These are phyloP conservation scores for Argyrosomus japonicus DNA, from an alignment of 2,113 vertebrate species.

Conservation along the genomic window DNA sequence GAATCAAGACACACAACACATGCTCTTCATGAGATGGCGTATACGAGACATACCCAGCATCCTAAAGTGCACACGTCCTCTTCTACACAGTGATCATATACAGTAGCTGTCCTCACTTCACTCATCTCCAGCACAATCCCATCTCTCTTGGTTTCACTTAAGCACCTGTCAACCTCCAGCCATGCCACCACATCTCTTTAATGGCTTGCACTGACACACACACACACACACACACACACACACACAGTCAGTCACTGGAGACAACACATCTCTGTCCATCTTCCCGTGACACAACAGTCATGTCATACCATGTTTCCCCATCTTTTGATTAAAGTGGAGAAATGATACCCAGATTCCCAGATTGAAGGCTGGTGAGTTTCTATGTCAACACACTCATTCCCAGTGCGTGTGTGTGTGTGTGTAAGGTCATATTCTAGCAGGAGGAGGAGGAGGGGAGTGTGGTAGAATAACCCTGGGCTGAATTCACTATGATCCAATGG, in stretches of 20 bases:
- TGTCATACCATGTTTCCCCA: constrained; percentile 39
- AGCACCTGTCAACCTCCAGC: constrained; percentile 46
- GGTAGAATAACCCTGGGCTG: constrained; percentile 44
- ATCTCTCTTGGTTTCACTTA: constrained; percentile 46
- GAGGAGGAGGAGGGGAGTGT: background rate
- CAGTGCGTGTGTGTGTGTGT: background rate
- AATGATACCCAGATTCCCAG: constrained; percentile 35
- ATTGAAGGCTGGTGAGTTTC: constrained; percentile 45
- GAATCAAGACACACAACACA: constrained; percentile 3
- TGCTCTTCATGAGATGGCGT: background rate
- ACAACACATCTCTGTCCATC: constrained; percentile 34
- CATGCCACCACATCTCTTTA: constrained; percentile 51
- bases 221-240: constrained; percentile 31
- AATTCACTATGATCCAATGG: constrained; percentile 57
- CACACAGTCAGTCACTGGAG: background rate
- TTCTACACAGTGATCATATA: background rate
- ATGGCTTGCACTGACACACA: constrained; percentile 38
- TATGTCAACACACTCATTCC: constrained; percentile 14
- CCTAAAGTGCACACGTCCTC: background rate
- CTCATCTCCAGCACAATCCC: constrained; percentile 11
- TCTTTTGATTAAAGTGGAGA: constrained; percentile 63
- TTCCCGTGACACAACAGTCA: constrained; percentile 35
- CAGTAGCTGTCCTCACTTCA: constrained; percentile 12
- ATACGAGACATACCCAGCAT: background rate
- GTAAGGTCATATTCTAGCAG: constrained; percentile 10